A percentile compares a stretch with the other conserved stretches of the same genome.
phyloP scores from a whole-genome alignment of 2,797 vertebrate species.

The Uromys caudimaculatus region DNA sequence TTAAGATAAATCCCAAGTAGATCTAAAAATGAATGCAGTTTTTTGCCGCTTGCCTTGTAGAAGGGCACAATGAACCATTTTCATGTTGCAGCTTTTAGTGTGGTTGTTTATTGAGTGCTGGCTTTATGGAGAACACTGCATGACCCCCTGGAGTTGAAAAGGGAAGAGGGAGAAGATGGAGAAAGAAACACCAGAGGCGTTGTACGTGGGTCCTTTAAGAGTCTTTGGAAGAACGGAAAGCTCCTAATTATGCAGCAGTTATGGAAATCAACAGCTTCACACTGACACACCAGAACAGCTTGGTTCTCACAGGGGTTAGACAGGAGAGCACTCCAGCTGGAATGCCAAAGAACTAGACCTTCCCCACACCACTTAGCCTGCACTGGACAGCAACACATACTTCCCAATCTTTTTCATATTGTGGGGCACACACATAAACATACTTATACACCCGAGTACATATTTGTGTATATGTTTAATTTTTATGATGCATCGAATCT shows the following conservation, averaged over 20 bases:
- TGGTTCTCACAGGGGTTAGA: background rate
- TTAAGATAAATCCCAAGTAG: conserved; percentile 15
- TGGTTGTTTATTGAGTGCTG: background rate
- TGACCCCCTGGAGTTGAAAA: background rate
- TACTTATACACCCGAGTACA: background rate
- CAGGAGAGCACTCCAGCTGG: background rate
- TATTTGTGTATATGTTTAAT: background rate
- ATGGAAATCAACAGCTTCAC: background rate
- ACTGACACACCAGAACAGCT: background rate
- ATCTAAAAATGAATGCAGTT: background rate
- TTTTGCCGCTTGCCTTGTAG: background rate
- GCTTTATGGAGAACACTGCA: background rate
- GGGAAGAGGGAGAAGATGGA: background rate
- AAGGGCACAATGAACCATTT: background rate
- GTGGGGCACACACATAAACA: no score
- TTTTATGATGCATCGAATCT: background rate
- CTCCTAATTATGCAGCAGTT: background rate
- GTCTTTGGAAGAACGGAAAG: background rate
- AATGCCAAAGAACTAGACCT: background rate
- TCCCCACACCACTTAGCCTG: background rate
- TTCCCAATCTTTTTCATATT: background rate
- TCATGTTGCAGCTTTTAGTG: conserved; percentile 11
- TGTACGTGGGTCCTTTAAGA: background rate
- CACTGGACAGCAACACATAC: no score
- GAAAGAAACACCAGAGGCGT: background rate